Evolutionary conservation across 2,888 invertebrate genomes (phyloP).

Genomic region (Lamellibrachia columna): DNA sequence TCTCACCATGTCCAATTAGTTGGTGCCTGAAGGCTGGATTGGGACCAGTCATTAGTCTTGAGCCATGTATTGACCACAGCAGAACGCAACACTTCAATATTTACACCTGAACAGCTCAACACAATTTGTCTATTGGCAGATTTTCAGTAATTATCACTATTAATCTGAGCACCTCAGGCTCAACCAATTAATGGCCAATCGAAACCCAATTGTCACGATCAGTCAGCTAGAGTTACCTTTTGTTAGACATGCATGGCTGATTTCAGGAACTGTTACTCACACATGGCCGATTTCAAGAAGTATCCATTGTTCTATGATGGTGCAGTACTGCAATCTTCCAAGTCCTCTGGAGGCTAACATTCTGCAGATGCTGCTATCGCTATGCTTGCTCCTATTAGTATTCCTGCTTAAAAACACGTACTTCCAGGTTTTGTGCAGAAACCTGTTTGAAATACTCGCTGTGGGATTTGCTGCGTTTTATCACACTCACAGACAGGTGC

Average conservation of each 20-base stretch:
- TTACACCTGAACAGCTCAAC: background rate
- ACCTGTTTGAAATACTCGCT: background rate
- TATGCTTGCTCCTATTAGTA: background rate
- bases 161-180: background rate
- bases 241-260: background rate
- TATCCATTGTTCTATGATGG: background rate
- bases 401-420: background rate
- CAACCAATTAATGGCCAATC: background rate
- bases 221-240: background rate
- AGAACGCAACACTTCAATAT: constrained; percentile 7
- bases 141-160: background rate
- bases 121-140: background rate
- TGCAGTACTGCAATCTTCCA: background rate
- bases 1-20: background rate
- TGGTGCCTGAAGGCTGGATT: background rate
- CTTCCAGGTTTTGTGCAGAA: background rate
- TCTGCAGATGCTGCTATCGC: background rate
- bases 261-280: background rate
- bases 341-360: background rate
- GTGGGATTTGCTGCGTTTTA: background rate
- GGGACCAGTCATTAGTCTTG: background rate
- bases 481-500: background rate
- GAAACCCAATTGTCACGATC: background rate
- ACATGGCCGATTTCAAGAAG: background rate
- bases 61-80: background rate